Evolutionary conservation across 64 coral and sea anemone species (phyloP), one percentile per base, ranked within the genome.

Genomic region (Montipora cactus): DNA sequence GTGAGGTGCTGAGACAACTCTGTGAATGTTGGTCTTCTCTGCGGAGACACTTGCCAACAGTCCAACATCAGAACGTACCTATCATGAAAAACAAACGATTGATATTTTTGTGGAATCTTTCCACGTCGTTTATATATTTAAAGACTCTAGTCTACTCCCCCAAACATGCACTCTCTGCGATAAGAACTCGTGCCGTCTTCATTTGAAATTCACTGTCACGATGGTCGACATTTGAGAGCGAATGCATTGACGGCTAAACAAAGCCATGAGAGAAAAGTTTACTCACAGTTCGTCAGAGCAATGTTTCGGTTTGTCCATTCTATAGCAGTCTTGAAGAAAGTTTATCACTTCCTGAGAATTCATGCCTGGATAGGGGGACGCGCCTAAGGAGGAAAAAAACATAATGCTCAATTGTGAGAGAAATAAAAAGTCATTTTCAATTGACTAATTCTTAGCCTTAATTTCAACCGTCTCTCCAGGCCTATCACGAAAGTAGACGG

Each of bases 291-390:
- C 98, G 67, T 99, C 95, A 53, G 92, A 91, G 19, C 98, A 99
- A 67, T 99, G 98, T 49, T 99, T 99, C 14, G 98, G 98, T 83
- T 96, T 99, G 49, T 99, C 98, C 98, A 99, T 99, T 16, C 98
- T 93, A 25, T 96, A 96, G 7, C 92, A 93, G 37, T 99, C 95
- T 70, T 95, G 98, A 51, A 99, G 92, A 49, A 99, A 99, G 23
- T 94, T 99, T 8, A 99, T 94, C 9, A 99, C 98, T 82, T 99
- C 98, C 75, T 99, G 98, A 20, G 98, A 99, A 79, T 96, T 99
- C 98, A 99, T 99, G 3, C 98, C 98, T 16, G 98, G 98, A 59
- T 99, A 99, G 1, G 98, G 98, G 44, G 98, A 99, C 6, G 98
- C 98, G 22, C 98, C 98, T 99, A 58, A 8, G 58, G 15, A n/a